Evolutionary conservation across 2,888 invertebrate species (phyloP).

Genomic region (Leptura quadrifasciata): DNA sequence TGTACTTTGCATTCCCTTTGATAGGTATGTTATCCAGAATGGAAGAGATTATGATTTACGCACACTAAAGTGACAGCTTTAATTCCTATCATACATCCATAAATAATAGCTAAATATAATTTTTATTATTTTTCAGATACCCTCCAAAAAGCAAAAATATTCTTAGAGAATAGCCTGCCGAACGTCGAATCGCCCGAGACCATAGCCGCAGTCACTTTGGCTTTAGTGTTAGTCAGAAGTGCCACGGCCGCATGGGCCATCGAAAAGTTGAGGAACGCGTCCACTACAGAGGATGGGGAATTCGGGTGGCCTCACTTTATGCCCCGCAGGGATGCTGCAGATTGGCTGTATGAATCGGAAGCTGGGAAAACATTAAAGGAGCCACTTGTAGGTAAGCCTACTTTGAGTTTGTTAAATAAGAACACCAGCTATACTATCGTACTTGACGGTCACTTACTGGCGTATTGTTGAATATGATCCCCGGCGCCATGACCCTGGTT

Average conservation of each 20-base stretch:
- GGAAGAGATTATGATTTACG: background rate
- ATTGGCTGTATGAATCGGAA: conserved; percentile 80
- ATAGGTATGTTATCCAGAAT: background rate
- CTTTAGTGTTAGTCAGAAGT: conserved; percentile 75
- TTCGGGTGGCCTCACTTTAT: conserved; percentile 80
- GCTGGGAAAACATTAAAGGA: conserved; percentile 77
- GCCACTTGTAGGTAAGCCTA: conserved; percentile 69
- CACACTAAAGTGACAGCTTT: background rate
- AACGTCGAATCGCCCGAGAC: conserved; percentile 78
- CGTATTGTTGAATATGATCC: too few species aligned
- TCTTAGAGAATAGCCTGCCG: conserved; percentile 77
- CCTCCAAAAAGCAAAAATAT: conserved; percentile 76
- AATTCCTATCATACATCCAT: background rate
- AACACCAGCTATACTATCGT: too few species aligned
- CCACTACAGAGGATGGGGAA: conserved; percentile 81
- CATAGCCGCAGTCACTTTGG: conserved; percentile 78
- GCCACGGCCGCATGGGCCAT: conserved; percentile 77
- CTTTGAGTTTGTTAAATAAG: too few species aligned
- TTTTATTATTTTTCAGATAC: conserved; percentile 62
- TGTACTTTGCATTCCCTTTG: too few species aligned
- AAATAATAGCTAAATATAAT: background rate
- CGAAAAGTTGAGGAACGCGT: conserved; percentile 77
- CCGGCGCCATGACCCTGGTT: too few species aligned
- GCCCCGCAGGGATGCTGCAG: conserved; percentile 78
- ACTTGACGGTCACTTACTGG: too few species aligned